Percentiles rank a stretch among this genome's conserved stretches.
Conservation (phyloP, 2,797 vertebrate species). For the Fundulus diaphanus region DNA sequence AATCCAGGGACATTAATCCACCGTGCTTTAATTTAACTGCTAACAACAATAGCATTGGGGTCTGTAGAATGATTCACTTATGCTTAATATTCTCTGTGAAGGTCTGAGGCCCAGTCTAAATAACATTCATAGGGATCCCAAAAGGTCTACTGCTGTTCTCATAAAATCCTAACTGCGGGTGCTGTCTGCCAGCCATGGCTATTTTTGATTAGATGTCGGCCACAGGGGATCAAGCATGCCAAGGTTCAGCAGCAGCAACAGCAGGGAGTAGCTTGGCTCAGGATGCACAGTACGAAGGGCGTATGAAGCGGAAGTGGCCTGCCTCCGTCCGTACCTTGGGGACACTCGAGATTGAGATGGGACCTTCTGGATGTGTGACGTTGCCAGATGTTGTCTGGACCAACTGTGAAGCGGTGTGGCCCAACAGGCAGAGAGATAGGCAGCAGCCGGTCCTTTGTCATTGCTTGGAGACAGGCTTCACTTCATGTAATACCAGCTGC, state of each 20-base stretch:
- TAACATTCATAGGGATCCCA: conserved; percentile 49
- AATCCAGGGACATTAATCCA: background rate
- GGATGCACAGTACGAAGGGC: background rate
- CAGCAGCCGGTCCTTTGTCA: conserved; percentile 36
- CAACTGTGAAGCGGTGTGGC: conserved; percentile 28
- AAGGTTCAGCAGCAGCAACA: conserved; percentile 65
- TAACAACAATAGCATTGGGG: background rate
- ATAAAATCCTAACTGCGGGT: conserved; percentile 61
- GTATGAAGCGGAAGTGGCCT: conserved; percentile 12
- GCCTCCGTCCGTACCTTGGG: conserved; percentile 38
- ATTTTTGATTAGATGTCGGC: conserved; percentile 62
- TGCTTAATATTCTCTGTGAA: conserved; percentile 43
- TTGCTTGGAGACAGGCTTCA: conserved; percentile 22
- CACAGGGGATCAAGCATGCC: conserved; percentile 37
- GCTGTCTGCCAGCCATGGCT: conserved; percentile 57
- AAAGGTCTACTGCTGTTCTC: conserved; percentile 56
- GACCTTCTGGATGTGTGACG: conserved; percentile 54
- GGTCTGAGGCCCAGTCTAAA: conserved; percentile 45
- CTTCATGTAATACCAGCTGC: conserved; percentile 19
- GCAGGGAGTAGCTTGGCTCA: conserved; percentile 26
- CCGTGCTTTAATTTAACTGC: background rate
- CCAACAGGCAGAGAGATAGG: conserved; percentile 17
- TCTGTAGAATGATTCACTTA: conserved; percentile 19
- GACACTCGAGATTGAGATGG: conserved; percentile 41
- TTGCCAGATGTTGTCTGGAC: conserved; percentile 65